Conservation (phyloP, 2,888 invertebrate genomes). For the Drosophila greeni region DNA sequence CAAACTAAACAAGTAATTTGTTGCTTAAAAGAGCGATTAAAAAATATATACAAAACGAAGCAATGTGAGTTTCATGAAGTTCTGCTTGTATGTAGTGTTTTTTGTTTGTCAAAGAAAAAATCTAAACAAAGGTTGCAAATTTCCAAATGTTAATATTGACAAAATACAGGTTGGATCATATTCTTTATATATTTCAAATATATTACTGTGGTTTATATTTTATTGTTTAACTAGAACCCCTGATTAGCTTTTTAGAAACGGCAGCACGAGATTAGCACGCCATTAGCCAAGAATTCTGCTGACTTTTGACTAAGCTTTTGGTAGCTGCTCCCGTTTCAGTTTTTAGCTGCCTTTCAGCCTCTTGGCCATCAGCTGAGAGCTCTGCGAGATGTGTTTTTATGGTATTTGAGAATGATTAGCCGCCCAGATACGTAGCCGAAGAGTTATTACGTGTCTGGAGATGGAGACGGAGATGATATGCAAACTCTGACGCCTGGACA, state of each 20-base stretch:
- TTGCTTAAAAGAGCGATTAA: not conserved
- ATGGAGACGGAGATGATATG: constrained; percentile 52
- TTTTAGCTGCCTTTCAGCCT: constrained; percentile 20
- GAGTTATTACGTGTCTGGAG: constrained; percentile 48
- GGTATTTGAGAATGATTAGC: constrained; percentile 71
- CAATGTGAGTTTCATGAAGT: too few relatives aligned
- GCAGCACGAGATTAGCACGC: constrained; percentile 63
- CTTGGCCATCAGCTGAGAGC: constrained; percentile 32
- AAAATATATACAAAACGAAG: not conserved
- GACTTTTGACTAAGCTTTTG: constrained; percentile 68
- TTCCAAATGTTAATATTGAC: too few relatives aligned
- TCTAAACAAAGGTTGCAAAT: too few relatives aligned
- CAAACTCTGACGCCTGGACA: constrained; percentile 42
- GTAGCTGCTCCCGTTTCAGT: constrained; percentile 52
- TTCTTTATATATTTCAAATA: not conserved
- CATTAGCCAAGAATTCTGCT: constrained; percentile 49
- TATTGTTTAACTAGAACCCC: not conserved
- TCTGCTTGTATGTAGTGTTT: too few relatives aligned
- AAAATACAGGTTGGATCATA: too few relatives aligned
- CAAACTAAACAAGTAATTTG: not conserved
- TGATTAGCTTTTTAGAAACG: constrained; percentile 18
- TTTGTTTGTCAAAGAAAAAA: too few relatives aligned
- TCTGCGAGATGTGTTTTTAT: constrained; percentile 59
- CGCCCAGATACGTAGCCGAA: constrained; percentile 56
- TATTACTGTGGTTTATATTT: not conserved